A percentile compares a stretch with the other conserved stretches of the same genome.
Evolutionary conservation across 2,113 vertebrate genomes (phyloP).

Genomic region (Macquaria australasica): DNA sequence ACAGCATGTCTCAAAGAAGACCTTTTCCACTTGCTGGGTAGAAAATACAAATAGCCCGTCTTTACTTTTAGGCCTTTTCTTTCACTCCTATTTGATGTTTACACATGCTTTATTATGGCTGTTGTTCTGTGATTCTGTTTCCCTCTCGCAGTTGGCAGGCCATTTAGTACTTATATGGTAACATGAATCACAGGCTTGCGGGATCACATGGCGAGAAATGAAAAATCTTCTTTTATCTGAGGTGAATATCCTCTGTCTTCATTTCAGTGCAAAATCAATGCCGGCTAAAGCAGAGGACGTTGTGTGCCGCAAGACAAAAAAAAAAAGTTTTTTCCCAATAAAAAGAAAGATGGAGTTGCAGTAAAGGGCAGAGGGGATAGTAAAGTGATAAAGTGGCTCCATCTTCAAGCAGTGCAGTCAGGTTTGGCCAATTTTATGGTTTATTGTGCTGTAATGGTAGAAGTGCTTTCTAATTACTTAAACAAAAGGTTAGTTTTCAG

Average conservation of each 20-base stretch:
- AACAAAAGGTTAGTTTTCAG: conserved; percentile 34
- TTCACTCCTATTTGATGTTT: conserved; percentile 43
- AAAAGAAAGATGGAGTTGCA: conserved; percentile 48
- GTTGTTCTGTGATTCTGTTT: conserved; percentile 24
- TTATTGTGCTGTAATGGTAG: conserved; percentile 26
- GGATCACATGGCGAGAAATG: conserved; percentile 46
- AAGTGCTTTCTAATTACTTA: conserved; percentile 43
- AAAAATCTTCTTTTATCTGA: conserved; percentile 54
- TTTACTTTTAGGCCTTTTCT: conserved; percentile 46
- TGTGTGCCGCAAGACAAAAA: conserved; percentile 7
- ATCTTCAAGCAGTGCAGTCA: conserved; percentile 14
- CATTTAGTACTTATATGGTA: conserved; percentile 35
- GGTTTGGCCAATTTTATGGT: conserved; percentile 23
- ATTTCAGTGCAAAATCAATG: conserved; percentile 77
- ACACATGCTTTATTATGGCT: conserved; percentile 43
- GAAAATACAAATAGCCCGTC: conserved; percentile 53
- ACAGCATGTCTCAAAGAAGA: conserved; percentile 51
- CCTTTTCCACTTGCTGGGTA: conserved; percentile 33
- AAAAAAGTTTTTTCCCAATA: not conserved
- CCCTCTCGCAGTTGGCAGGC: conserved; percentile 18
- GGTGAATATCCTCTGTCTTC: conserved; percentile 62
- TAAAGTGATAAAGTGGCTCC: conserved; percentile 37
- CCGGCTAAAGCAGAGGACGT: conserved; percentile 20
- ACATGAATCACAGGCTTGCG: conserved; percentile 49
- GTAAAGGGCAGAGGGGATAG: conserved; percentile 28